Conservation (phyloP, 2,113 vertebrate species). For the Emydura subglobosa region DNA sequence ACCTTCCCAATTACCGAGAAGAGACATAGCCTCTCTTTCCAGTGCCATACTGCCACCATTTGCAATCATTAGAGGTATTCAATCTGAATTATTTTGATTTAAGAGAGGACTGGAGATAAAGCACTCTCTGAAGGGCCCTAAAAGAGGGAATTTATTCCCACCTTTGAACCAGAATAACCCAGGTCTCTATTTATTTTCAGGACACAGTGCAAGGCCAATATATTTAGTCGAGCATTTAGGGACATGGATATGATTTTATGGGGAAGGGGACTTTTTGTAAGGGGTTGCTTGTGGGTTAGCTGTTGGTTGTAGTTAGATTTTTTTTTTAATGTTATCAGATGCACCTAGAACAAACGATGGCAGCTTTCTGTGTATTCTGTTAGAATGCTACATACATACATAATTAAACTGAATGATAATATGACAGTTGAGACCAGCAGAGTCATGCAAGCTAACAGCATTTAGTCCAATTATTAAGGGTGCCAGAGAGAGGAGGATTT, state of each 20-base stretch:
- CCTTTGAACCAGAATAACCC: background rate
- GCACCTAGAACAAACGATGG: background rate
- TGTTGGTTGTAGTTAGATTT: background rate
- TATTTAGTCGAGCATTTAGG: background rate
- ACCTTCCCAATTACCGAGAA: background rate
- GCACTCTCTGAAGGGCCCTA: too few species aligned
- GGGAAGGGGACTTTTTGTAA: background rate
- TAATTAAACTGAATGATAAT: background rate
- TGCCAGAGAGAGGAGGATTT: too few species aligned
- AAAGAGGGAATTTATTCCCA: background rate
- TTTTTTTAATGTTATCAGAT: background rate
- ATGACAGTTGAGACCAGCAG: background rate
- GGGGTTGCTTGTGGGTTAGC: background rate
- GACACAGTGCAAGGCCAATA: background rate
- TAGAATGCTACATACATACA: background rate
- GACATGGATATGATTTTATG: background rate
- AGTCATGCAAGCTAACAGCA: too few species aligned
- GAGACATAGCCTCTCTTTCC: background rate
- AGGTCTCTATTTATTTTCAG: background rate
- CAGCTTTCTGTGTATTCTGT: background rate
- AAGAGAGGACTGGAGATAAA: too few species aligned
- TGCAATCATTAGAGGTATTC: background rate
- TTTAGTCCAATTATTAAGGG: too few species aligned
- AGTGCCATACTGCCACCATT: background rate
- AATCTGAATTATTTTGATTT: background rate